phyloP scores from a whole-genome alignment of 2,797 vertebrate species.

The Oreochromis grahami region DNA sequence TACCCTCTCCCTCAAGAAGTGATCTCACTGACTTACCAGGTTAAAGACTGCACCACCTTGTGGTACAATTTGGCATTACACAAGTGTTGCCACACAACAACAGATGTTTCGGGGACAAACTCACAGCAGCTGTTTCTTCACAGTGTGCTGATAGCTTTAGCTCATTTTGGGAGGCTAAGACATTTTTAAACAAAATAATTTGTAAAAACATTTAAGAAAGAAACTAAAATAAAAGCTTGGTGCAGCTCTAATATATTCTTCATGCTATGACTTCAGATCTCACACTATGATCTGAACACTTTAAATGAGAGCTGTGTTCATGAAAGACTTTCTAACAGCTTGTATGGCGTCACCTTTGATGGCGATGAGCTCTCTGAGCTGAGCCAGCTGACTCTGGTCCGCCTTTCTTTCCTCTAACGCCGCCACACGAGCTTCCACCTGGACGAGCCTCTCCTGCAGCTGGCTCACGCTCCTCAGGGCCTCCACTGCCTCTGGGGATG shows the following conservation, averaged over 20 bases:
- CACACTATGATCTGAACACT: neutral
- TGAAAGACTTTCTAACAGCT: neutral
- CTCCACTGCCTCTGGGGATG: slow-evolving; percentile 42
- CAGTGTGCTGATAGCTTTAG: neutral
- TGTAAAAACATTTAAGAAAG: neutral
- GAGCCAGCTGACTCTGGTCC: slow-evolving; percentile 50
- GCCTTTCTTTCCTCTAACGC: slow-evolving; percentile 55
- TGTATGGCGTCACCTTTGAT: slow-evolving; percentile 35
- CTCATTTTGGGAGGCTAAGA: neutral
- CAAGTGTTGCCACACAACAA: neutral
- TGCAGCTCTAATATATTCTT: neutral
- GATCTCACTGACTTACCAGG: neutral
- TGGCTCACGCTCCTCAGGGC: slow-evolving; percentile 58
- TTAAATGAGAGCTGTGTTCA: neutral
- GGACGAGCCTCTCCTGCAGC: slow-evolving; percentile 41
- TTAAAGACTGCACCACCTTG: neutral
- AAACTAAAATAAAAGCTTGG: neutral
- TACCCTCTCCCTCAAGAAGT: neutral
- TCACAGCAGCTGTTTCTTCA: neutral
- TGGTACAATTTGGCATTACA: neutral
- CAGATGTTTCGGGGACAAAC: neutral
- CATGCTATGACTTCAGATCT: neutral
- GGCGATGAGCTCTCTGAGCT: slow-evolving; percentile 48
- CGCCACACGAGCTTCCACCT: slow-evolving; percentile 62
- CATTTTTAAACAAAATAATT: neutral